Conservation (phyloP, 2,888 invertebrate species). For the Lithophane socia region DNA sequence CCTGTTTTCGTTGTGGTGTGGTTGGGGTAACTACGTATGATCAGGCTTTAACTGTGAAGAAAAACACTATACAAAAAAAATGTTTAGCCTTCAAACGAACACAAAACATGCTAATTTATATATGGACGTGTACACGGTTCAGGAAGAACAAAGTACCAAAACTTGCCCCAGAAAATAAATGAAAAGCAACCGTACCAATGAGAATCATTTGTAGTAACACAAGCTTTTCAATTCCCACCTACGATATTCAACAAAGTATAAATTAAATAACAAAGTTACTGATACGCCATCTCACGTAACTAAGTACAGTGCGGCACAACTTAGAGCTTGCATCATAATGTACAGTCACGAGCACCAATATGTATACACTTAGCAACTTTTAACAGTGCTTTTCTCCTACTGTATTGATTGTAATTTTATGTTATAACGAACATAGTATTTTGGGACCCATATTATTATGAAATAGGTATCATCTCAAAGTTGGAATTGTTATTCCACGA, state of each 20-base stretch:
- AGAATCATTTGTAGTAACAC: conserved; percentile 42
- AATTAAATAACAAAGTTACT: conserved; percentile 64
- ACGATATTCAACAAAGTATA: conserved; percentile 47
- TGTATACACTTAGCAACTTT: too few species aligned
- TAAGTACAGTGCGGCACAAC: conserved; percentile 26
- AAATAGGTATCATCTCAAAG: too few species aligned
- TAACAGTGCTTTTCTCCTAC: too few species aligned
- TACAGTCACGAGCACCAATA: not conserved
- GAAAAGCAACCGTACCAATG: conserved; percentile 10
- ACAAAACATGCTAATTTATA: not conserved
- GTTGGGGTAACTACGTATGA: too few species aligned
- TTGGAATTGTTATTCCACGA: too few species aligned
- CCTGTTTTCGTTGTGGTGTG: too few species aligned
- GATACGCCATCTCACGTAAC: conserved; percentile 64
- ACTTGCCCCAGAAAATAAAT: conserved; percentile 14
- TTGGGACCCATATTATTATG: too few species aligned
- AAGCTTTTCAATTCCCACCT: conserved; percentile 47
- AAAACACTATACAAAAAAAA: not conserved
- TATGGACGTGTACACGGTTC: not conserved
- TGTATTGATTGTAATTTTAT: too few species aligned
- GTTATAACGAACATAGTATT: too few species aligned
- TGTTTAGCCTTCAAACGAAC: not conserved
- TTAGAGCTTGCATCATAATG: conserved; percentile 9
- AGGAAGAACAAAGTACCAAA: not conserved
- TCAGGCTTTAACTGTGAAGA: too few species aligned